phyloP scores from a whole-genome alignment of 2,888 invertebrate species.

The Sinopyrophorus schimmeli region DNA sequence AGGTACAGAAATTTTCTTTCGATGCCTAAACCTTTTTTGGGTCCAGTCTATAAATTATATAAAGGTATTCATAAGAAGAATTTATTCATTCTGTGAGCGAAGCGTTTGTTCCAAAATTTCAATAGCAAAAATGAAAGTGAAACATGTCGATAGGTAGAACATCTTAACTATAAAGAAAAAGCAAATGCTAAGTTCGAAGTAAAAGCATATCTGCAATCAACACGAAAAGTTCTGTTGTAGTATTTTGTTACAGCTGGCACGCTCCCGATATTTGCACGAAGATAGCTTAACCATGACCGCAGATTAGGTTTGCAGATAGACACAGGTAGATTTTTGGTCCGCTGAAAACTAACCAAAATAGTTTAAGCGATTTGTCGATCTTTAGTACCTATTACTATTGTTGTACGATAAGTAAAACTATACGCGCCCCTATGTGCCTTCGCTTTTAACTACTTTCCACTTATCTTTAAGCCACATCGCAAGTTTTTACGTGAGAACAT shows the following conservation, averaged over 20 bases:
- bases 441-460: too few relatives aligned
- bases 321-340: constrained; percentile 27
- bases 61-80: too few relatives aligned
- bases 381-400: too few relatives aligned
- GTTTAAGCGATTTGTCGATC: constrained; percentile 23
- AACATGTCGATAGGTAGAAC: constrained; percentile 23
- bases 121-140: constrained; percentile 20
- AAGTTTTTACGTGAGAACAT: too few relatives aligned
- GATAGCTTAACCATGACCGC: constrained; percentile 34
- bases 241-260: constrained; percentile 41
- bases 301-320: constrained; percentile 33
- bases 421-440: too few relatives aligned
- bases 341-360: constrained; percentile 35
- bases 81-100: too few relatives aligned
- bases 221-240: constrained; percentile 39
- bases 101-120: too few relatives aligned
- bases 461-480: too few relatives aligned
- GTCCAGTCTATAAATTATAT: too few relatives aligned
- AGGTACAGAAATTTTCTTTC: background rate
- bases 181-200: constrained; percentile 27
- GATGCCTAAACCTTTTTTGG: too few relatives aligned
- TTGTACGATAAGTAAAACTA: too few relatives aligned
- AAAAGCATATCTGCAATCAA: constrained; percentile 35
- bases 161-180: constrained; percentile 28
- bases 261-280: constrained; percentile 35